Conservation (phyloP, 2,888 invertebrate species). For the Dorcus hopei region DNA sequence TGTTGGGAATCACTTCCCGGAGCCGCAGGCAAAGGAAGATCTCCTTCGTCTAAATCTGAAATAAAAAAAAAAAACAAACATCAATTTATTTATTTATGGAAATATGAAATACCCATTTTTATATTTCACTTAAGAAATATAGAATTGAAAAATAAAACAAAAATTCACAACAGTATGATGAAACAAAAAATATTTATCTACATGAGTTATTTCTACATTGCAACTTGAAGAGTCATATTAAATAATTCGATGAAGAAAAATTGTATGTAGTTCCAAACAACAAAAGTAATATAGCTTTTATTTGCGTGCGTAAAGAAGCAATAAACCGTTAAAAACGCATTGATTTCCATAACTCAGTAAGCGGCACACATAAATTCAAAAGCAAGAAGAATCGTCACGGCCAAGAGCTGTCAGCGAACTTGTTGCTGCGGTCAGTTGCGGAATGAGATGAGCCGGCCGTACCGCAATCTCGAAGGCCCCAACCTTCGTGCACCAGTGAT, state of each 20-base stretch:
- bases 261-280: too few relatives aligned
- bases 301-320: too few relatives aligned
- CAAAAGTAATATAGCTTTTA: too few relatives aligned
- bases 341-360: neutral
- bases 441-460: too few relatives aligned
- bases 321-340: neutral
- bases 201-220: too few relatives aligned
- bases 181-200: too few relatives aligned
- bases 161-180: too few relatives aligned
- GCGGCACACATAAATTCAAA: neutral
- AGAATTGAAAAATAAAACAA: too few relatives aligned
- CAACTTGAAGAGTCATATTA: too few relatives aligned
- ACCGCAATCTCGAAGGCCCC: neutral
- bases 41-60: conserved; percentile 75
- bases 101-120: too few relatives aligned
- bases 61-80: conserved; percentile 29
- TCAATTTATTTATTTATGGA: conserved; percentile 12
- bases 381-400: neutral
- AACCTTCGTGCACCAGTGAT: conserved; percentile 32
- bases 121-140: too few relatives aligned
- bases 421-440: neutral
- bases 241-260: too few relatives aligned
- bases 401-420: conserved; percentile 1
- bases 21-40: conserved; percentile 60
- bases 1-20: conserved; percentile 56